These are phyloP conservation scores for Atlantisia rogersi DNA, from an alignment of 2,113 vertebrate genomes.

Conservation along the genomic window DNA sequence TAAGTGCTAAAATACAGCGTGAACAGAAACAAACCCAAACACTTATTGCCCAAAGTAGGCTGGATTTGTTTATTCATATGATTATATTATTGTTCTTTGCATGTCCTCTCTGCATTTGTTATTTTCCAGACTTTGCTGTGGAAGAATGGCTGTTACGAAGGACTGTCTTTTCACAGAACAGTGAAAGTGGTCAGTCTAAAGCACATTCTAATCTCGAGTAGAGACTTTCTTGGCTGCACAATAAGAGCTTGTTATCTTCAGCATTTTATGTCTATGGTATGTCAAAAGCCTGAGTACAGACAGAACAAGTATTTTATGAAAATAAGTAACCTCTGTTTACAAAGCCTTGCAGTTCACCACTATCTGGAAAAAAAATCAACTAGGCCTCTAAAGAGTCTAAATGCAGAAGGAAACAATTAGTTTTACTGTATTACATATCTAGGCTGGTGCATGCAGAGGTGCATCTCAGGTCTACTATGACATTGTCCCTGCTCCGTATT, in stretches of 20 bases:
- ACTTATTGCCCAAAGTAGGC: not conserved
- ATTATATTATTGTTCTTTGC: not conserved
- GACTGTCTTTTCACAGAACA: not conserved
- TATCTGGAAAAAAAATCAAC: not conserved
- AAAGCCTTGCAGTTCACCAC: not conserved
- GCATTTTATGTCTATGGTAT: not conserved
- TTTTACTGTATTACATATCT: not conserved
- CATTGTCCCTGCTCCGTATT: not conserved
- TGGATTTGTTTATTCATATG: not conserved
- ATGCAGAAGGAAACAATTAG: not conserved
- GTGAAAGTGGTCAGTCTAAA: not conserved
- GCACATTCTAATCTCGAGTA: not conserved
- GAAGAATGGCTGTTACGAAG: not conserved
- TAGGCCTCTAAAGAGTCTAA: not conserved
- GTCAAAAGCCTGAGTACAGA: not conserved
- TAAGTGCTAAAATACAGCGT: not conserved
- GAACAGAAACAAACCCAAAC: not conserved
- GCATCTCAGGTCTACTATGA: not conserved
- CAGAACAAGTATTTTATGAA: not conserved
- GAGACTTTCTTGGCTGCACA: not conserved
- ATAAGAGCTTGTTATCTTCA: not conserved
- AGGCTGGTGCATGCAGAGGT: not conserved
- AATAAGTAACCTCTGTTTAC: not conserved
- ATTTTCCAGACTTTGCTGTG: not conserved
- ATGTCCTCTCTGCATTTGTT: not conserved